Percentiles rank a stretch among this genome's conserved stretches.
phyloP scores from a whole-genome alignment of 2,888 invertebrate species.

The Meteorus colon region DNA sequence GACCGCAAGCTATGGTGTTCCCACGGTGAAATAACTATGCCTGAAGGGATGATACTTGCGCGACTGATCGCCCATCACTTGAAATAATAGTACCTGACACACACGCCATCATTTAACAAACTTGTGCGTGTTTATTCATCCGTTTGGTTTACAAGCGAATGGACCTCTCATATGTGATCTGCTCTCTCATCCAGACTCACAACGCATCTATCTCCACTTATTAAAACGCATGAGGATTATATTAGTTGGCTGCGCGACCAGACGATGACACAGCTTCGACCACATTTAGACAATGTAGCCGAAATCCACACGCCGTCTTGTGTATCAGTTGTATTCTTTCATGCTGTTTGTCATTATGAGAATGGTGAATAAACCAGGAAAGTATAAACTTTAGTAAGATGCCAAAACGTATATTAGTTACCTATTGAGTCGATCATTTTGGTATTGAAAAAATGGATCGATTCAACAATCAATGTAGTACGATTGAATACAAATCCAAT shows the following conservation, averaged over 20 bases:
- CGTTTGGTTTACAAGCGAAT: neutral
- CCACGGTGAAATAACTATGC: slow-evolving; percentile 31
- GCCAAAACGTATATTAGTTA: no score
- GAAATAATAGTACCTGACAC: slow-evolving; percentile 41
- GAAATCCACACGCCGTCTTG: neutral
- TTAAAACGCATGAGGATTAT: slow-evolving; percentile 3
- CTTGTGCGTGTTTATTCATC: slow-evolving; percentile 14
- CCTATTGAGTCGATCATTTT: no score
- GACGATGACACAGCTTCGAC: slow-evolving; percentile 62
- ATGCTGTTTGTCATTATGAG: slow-evolving; percentile 16
- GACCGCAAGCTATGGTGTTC: slow-evolving; percentile 25
- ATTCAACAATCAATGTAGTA: no score
- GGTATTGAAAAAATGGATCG: no score
- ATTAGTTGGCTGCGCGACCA: slow-evolving; percentile 55
- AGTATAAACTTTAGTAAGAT: no score
- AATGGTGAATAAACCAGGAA: neutral
- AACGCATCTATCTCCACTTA: neutral
- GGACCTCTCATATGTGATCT: neutral
- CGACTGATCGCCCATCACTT: slow-evolving; percentile 36
- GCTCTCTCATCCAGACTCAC: neutral
- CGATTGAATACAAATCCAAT: no score
- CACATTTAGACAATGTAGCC: slow-evolving; percentile 57
- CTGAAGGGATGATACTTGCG: slow-evolving; percentile 11
- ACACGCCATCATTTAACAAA: neutral
- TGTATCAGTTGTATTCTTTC: slow-evolving; percentile 13